Evolutionary conservation across 2,888 invertebrate species (phyloP), one percentile per base, ranked within the genome.

Genomic region (Drosophila mercatorum): DNA sequence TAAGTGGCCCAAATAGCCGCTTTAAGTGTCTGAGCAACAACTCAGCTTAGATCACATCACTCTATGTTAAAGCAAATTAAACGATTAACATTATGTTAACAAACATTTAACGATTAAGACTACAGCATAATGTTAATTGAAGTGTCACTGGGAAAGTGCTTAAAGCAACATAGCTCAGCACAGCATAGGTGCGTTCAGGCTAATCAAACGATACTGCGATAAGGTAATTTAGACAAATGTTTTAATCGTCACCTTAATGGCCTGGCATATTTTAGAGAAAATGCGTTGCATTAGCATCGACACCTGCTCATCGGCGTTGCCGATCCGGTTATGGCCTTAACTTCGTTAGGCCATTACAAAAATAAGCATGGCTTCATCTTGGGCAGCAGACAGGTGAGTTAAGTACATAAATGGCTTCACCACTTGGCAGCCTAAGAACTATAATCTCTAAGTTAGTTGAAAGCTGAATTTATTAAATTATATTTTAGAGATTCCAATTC

Each of bases 201-300:
- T 57, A 57, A 57, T 57, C 44, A 44, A 57, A 36, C 44, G 57
- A 44, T 46, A 40, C 26, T 5, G 43, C 41, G 52, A 66, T 61
- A 47, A 47, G 62, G 14, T 62, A 67, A 67, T 17, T 47, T 36
- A 40, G 62, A 67, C 53, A 62, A 72, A 72, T 72, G 70, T 61
- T 61, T 68, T 58, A 52, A 70, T 70, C 53, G 44, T 28, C 63
- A 60, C 57, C 26, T 59, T 64, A 64, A 69, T 72, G 59, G 68
- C 40, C 11, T 52, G 59, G 60, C 56, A 71, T 71, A 71, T 71
- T 72, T 72, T 72, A 72, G 60, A 59, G 55, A 66, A 65, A 72
- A 71, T 72, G 59, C 71, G 72, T 67, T 61, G 53, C 61, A 69
- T 69, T 69, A 69, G 60, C 69, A 69, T 68, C 69, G 69, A 72